Evolutionary conservation across 2,888 invertebrate species (phyloP).

Genomic region (Scrobipalpa costella): DNA sequence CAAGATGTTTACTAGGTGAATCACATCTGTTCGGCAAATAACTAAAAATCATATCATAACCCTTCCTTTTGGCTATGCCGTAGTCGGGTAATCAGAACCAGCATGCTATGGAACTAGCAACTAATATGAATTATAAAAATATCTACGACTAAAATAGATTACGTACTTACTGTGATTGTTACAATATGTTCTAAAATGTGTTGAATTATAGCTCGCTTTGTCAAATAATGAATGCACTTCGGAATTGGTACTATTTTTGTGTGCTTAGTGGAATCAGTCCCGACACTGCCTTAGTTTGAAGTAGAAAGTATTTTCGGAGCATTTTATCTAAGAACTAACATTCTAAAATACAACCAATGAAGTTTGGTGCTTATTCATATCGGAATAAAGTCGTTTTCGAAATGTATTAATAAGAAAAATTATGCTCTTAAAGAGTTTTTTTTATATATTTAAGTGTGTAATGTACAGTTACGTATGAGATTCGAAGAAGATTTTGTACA

Average conservation of each 20-base stretch:
- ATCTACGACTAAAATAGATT: neutral
- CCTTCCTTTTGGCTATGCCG: no score
- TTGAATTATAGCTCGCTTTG: neutral
- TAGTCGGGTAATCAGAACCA: no score
- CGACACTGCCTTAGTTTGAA: slow-evolving; percentile 45
- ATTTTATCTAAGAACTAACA: slow-evolving; percentile 31
- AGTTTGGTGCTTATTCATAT: slow-evolving; percentile 33
- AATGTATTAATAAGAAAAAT: slow-evolving; percentile 11
- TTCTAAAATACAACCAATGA: slow-evolving; percentile 22
- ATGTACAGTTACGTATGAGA: slow-evolving; percentile 81
- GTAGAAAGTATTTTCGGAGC: slow-evolving; percentile 38
- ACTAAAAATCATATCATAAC: no score
- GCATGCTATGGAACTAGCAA: no score
- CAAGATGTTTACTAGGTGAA: no score
- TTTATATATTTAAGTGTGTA: slow-evolving; percentile 15
- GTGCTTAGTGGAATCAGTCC: slow-evolving; percentile 42
- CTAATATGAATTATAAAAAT: no score
- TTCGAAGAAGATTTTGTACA: slow-evolving; percentile 67
- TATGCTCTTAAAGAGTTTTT: slow-evolving; percentile 26
- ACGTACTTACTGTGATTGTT: neutral
- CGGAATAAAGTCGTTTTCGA: slow-evolving; percentile 20
- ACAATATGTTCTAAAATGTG: neutral
- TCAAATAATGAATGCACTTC: neutral
- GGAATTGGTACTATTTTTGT: neutral
- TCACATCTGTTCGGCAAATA: no score